Evolutionary conservation across 2,888 invertebrate species (phyloP).

Genomic region (Poecilobothrus nobilitatus): DNA sequence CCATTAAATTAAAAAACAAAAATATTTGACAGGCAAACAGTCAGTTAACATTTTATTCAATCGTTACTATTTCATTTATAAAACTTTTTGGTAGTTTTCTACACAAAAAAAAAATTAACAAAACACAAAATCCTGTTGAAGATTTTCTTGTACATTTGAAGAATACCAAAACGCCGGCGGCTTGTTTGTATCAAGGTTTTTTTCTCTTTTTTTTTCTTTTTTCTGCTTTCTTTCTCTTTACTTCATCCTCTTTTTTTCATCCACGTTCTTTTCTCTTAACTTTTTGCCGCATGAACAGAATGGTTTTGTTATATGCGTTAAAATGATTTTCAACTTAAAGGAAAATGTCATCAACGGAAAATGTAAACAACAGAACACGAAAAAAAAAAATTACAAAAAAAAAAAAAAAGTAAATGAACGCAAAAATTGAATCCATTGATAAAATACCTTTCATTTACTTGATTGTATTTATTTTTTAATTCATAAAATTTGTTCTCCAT

Average conservation of each 20-base stretch:
- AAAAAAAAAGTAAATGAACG: not conserved
- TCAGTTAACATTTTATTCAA: too few relatives aligned
- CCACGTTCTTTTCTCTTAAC: too few relatives aligned
- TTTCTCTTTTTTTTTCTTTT: not conserved
- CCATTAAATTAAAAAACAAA: too few relatives aligned
- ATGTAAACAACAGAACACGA: not conserved
- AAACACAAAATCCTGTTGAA: not conserved
- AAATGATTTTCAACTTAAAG: not conserved
- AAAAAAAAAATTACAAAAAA: too few relatives aligned
- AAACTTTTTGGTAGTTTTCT: too few relatives aligned
- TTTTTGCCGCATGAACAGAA: not conserved
- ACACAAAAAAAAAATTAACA: too few relatives aligned
- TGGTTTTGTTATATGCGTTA: not conserved
- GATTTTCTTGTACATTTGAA: slow-evolving; percentile 9
- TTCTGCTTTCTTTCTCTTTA: not conserved
- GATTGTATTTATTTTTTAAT: too few relatives aligned
- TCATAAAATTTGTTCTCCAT: too few relatives aligned
- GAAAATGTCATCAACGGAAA: slow-evolving; percentile 1
- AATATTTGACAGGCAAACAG: too few relatives aligned
- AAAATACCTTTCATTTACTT: not conserved
- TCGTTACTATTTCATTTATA: too few relatives aligned
- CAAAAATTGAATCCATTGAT: slow-evolving; percentile 1
- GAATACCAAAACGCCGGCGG: slow-evolving; percentile 15
- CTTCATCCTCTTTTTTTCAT: too few relatives aligned
- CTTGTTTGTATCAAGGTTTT: slow-evolving; percentile 4